Conservation (phyloP, 2,797 vertebrate genomes). For the Pantherophis vulpinus region DNA sequence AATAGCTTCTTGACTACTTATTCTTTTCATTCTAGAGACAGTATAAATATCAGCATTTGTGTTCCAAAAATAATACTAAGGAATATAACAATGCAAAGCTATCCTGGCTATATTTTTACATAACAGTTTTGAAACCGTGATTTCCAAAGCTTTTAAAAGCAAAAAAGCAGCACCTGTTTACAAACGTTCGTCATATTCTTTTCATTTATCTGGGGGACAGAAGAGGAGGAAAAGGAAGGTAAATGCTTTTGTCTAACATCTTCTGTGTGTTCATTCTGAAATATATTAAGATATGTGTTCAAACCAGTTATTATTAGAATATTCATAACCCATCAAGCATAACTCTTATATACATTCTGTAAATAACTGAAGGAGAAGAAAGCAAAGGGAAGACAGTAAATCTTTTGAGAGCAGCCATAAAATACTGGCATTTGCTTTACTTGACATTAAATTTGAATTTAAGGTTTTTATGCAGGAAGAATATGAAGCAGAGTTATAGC, state of each 20-base stretch:
- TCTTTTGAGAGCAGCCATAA: not conserved
- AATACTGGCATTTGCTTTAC: not conserved
- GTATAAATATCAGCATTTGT: not conserved
- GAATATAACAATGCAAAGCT: not conserved
- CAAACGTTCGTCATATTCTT: constrained; percentile 65
- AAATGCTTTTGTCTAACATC: constrained; percentile 51
- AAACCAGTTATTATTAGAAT: not conserved
- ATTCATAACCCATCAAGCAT: not conserved
- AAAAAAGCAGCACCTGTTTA: constrained; percentile 67
- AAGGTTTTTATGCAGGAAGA: not conserved
- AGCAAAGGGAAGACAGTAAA: not conserved
- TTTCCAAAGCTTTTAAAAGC: not conserved
- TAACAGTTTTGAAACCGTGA: not conserved
- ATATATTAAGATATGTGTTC: not conserved
- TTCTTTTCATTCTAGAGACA: not conserved
- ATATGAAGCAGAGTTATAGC: not conserved
- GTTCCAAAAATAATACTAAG: not conserved
- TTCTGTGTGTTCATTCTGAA: constrained; percentile 57
- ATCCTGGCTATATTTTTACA: not conserved
- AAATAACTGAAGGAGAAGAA: not conserved
- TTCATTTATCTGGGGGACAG: constrained; percentile 54
- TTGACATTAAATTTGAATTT: not conserved
- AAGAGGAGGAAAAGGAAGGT: constrained; percentile 57
- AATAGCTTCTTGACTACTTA: not conserved
- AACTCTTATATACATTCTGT: not conserved